These are phyloP conservation scores for Erebia epiphron DNA, from an alignment of 2,888 invertebrate species.

Conservation along the genomic window DNA sequence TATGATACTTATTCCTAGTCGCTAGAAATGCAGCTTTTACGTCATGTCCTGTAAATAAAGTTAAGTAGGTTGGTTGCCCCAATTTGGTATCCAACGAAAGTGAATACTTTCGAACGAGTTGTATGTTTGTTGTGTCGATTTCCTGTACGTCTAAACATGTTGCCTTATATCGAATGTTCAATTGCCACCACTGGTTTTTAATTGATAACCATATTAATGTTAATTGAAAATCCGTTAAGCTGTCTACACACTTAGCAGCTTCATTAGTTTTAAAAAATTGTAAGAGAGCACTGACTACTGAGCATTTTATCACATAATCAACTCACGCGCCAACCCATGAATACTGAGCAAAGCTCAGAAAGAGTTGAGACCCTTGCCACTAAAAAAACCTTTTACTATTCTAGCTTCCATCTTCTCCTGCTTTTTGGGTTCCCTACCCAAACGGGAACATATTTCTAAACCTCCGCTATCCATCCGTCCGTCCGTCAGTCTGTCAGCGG, in stretches of 20 bases:
- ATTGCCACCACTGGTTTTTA: constrained; percentile 30
- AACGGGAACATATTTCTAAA: no score
- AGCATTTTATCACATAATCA: no score
- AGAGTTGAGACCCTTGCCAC: no score
- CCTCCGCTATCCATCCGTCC: no score
- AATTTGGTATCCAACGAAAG: constrained; percentile 39
- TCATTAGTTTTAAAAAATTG: background rate
- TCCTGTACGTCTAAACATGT: constrained; percentile 36
- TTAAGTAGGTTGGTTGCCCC: constrained; percentile 14
- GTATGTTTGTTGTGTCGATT: constrained; percentile 33
- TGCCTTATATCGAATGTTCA: constrained; percentile 34
- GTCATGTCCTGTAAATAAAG: constrained; percentile 1
- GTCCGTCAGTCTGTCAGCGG: no score
- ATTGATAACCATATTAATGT: constrained; percentile 30
- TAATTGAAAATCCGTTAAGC: constrained; percentile 19
- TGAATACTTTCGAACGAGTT: constrained; percentile 39
- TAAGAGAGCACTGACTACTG: background rate
- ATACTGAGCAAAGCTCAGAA: no score
- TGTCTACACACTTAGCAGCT: background rate
- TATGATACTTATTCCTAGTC: background rate
- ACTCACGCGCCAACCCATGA: no score
- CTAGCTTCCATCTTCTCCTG: no score
- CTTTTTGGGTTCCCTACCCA: no score
- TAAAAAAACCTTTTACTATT: no score
- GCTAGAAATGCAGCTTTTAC: background rate